Evolutionary conservation across 2,113 vertebrate species (phyloP), one percentile per base, ranked within the genome.

Genomic region (Ia io): DNA sequence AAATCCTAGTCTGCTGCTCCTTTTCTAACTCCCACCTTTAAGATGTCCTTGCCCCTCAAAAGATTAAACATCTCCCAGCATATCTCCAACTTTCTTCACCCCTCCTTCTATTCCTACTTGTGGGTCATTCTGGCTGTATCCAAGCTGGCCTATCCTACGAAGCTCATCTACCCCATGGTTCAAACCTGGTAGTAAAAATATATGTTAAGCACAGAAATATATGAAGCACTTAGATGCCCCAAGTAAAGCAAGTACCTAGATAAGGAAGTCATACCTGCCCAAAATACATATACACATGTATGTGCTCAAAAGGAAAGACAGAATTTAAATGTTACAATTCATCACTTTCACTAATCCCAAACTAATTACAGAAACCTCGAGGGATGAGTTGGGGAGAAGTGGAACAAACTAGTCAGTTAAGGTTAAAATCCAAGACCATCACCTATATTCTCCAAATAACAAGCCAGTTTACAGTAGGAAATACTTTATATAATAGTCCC

Each of bases 21-120:
- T 86, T 93, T 84, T 84, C 80, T 77, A 87, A 56, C 37, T 94
- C n/a, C 14, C 23, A 90, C 37, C 59, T 92, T 93, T 88, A 95
- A 87, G 53, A 9, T 88, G n/a, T 61, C 37, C 47, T 90, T 85
- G 13, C 86, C 18, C 79, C 80, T 90, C 77, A 67, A 44, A 88
- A 90, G 23, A 88, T 86, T 63, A 94, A 94, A 51, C n/a, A 18
- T 56, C n/a, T 76, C 22, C 20, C 84, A 93, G 88, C 28, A 93
- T 40, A 82, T 30, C 14, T 69, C 63, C 47, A 89, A 53, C 44
- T 88, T 69, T 83, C 76, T 61, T 92, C 22, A 73, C 12, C 10
- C 23, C 5, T 51, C 47, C 17, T 90, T 79, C 74, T 63, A 79
- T 47, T 73, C 70, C 28, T 80, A 49, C 23, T 67, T 79, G 40